Evolutionary conservation across 2,888 invertebrate species (phyloP).

Genomic region (Athrips mouffetella): DNA sequence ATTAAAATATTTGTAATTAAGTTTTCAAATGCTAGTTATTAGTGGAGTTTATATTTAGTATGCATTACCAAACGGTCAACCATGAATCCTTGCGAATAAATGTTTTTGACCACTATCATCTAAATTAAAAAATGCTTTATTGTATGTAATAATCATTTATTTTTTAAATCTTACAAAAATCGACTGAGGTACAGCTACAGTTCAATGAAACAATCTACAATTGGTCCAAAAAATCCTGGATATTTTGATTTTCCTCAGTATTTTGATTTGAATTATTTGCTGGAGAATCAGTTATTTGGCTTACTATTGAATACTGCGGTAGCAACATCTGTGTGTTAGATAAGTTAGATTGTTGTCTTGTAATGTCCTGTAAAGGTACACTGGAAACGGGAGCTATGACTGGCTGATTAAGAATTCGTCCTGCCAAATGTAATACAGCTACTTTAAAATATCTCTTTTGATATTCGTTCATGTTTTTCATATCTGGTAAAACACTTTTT

Average conservation of each 20-base stretch:
- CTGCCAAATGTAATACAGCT: not conserved
- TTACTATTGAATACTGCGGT: slow-evolving; percentile 2
- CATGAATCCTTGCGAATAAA: too few relatives aligned
- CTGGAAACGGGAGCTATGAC: not conserved
- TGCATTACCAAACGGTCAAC: too few relatives aligned
- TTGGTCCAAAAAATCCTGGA: not conserved
- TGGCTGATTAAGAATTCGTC: slow-evolving; percentile 3
- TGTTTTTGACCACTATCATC: too few relatives aligned
- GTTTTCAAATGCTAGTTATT: too few relatives aligned
- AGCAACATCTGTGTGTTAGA: not conserved
- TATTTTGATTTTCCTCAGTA: not conserved
- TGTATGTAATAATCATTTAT: slow-evolving; percentile 1
- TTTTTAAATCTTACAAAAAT: not conserved
- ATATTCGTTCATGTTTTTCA: slow-evolving; percentile 1
- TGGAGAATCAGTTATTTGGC: not conserved
- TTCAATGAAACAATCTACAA: not conserved
- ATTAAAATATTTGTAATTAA: too few relatives aligned
- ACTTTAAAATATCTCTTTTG: slow-evolving; percentile 4
- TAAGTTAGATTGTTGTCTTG: slow-evolving; percentile 8
- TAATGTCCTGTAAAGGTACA: not conserved
- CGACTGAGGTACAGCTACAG: not conserved
- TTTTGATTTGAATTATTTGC: not conserved
- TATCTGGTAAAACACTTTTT: slow-evolving; percentile 17
- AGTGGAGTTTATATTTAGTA: not conserved
- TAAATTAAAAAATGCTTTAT: too few relatives aligned